Percentiles rank a stretch among this genome's conserved stretches.
These are phyloP conservation scores for Brassicogethes aeneus DNA, from an alignment of 2,888 invertebrate species.

Conservation along the genomic window DNA sequence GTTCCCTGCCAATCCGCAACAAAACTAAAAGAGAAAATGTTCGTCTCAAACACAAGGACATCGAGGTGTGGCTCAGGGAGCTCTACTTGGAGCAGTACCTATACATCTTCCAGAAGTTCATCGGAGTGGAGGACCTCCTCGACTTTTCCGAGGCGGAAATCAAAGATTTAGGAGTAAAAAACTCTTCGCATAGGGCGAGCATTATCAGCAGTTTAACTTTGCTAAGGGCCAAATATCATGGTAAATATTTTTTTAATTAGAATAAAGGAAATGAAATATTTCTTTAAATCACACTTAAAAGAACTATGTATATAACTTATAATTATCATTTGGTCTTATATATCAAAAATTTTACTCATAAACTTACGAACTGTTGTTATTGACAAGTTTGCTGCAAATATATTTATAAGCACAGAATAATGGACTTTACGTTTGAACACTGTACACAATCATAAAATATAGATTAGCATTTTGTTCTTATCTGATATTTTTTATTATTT, in stretches of 20 bases:
- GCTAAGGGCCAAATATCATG: slow-evolving; percentile 51
- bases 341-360: too few relatives aligned
- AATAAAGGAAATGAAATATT: neutral
- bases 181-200: slow-evolving; percentile 53
- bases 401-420: too few relatives aligned
- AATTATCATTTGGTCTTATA: too few relatives aligned
- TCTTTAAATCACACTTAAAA: slow-evolving; percentile 1
- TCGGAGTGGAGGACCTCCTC: slow-evolving; percentile 51
- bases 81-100: slow-evolving; percentile 52
- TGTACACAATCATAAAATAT: too few relatives aligned
- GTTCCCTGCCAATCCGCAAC: slow-evolving; percentile 32
- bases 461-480: too few relatives aligned
- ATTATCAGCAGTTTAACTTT: slow-evolving; percentile 56
- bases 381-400: too few relatives aligned
- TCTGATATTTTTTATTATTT: too few relatives aligned
- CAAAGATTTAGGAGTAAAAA: slow-evolving; percentile 51
- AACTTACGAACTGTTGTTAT: too few relatives aligned
- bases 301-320: too few relatives aligned
- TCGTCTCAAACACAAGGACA: slow-evolving; percentile 43
- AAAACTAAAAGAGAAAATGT: slow-evolving; percentile 24
- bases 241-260: too few relatives aligned
- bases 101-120: slow-evolving; percentile 41
- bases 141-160: slow-evolving; percentile 50
- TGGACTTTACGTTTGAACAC: too few relatives aligned
- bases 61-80: slow-evolving; percentile 50